Base-by-base conservation (phyloP, 2,113 vertebrate species). In the Tringa solitaria region DNA sequence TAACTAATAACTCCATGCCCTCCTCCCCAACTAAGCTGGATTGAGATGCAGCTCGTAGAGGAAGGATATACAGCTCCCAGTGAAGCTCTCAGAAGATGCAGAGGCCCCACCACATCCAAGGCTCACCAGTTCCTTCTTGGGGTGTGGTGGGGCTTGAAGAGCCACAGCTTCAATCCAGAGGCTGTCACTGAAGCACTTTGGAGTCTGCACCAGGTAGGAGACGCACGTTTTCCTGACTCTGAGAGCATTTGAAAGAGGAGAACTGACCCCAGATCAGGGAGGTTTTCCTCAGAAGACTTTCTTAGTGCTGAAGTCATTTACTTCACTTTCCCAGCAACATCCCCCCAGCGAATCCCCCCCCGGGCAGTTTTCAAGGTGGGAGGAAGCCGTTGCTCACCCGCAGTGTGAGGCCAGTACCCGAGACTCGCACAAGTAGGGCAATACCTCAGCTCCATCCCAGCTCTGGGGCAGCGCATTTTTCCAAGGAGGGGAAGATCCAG, bases 361-460 rank as follows among this genome's bases (percentile, higher is more conserved):
- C 2, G 3, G 22, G 23, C 2, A 1, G 20, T 83, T 61, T 69
- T 54, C 53, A 76, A 54, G 65, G 39, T 2, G 3, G 28, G 14
- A 61, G 14, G 56, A 70, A 70, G 46, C 7, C 5, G 2, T 54
- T 53, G 23, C 16, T 27, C 3, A 1, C 22, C 22, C 1, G 1
- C 15, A 24, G 39, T 2, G 0, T 0, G 2, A 78, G 27, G 35
- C 54, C 45, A 43, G 17, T 2, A 4, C 14, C 27, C 0, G 0
- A 12, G 37, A 37, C 37, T 28, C 39, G 53, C 37, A n/a, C 0
- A 1, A 69, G 61, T 0, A 0, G n/a, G 28, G 12, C 28, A n/a
- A 21, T 39, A 46, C 28, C 54, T 60, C 53, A 37, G 33, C 43
- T 67, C 17, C 45, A 39, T 33, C 32, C 23, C 33, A 53, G 61